Evolutionary conservation across 2,113 vertebrate genomes (phyloP).

Genomic region (Poecile atricapillus): DNA sequence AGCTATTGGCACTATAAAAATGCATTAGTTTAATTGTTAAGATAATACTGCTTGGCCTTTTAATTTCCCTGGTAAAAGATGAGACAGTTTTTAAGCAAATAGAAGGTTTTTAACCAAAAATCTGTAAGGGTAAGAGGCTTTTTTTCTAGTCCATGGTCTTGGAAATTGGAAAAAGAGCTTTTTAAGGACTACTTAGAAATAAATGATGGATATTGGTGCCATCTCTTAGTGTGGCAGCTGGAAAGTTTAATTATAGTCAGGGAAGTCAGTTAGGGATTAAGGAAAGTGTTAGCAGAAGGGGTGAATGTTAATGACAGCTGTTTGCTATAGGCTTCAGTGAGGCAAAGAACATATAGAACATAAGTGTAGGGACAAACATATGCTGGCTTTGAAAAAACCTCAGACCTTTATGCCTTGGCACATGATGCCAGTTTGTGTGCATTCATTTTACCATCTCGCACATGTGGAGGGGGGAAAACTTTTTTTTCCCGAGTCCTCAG

Average conservation of each 20-base stretch:
- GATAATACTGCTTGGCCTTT: neutral
- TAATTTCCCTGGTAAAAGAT: neutral
- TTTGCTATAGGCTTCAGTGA: constrained; percentile 56
- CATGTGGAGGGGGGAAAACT: neutral
- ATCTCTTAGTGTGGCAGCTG: constrained; percentile 65
- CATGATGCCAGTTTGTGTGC: neutral
- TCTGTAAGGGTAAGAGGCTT: neutral
- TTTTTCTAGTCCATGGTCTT: neutral
- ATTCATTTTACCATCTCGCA: neutral
- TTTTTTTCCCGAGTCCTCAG: neutral
- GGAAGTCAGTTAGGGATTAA: constrained; percentile 72
- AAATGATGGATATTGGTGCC: constrained; percentile 1
- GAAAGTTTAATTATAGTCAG: constrained; percentile 78
- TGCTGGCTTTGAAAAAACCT: constrained; percentile 3
- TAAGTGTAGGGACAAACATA: constrained; percentile 8
- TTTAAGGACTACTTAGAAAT: constrained; percentile 6
- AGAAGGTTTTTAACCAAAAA: neutral
- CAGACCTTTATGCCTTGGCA: neutral
- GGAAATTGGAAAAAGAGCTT: constrained; percentile 2
- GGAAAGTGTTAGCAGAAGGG: constrained; percentile 66
- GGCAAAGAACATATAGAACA: constrained; percentile 9
- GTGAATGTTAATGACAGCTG: constrained; percentile 72
- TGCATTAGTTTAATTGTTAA: neutral
- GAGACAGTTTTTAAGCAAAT: neutral
- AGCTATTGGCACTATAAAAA: neutral